phyloP scores from a whole-genome alignment of 2,888 invertebrate genomes.

The Tridacna gigas region DNA sequence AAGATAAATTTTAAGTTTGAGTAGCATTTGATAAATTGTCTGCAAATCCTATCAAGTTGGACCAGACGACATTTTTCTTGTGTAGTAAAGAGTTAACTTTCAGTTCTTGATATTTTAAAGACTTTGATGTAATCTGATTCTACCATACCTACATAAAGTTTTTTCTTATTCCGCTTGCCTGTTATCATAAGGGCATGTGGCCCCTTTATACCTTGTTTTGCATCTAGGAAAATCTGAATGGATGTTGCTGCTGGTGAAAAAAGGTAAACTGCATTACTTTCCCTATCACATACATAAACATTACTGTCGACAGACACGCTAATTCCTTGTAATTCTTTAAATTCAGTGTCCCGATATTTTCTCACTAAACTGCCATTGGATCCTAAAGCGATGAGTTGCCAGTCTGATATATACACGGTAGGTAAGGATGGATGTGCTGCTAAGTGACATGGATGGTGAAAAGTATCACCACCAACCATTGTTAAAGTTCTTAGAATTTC shows the following conservation, averaged over 20 bases:
- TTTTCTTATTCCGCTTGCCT: not conserved
- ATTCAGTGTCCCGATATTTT: constrained; percentile 4
- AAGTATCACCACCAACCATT: constrained; percentile 11
- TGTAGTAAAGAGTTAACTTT: too few species aligned
- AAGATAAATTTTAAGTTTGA: too few species aligned
- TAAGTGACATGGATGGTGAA: constrained; percentile 11
- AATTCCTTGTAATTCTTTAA: constrained; percentile 6
- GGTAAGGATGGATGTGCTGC: constrained; percentile 8
- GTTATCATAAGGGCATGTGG: not conserved
- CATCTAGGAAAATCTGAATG: not conserved
- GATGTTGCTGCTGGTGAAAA: not conserved
- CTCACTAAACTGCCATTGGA: constrained; percentile 15
- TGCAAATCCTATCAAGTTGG: too few species aligned
- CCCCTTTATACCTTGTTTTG: not conserved
- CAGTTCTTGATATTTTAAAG: constrained; percentile 2
- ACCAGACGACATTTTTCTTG: too few species aligned
- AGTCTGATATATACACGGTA: constrained; percentile 4
- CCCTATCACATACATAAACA: constrained; percentile 13
- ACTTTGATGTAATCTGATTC: constrained; percentile 9
- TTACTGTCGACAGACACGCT: not conserved
- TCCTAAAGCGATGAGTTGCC: not conserved
- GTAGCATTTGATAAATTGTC: too few species aligned
- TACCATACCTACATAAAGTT: constrained; percentile 7
- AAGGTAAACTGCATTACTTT: not conserved
- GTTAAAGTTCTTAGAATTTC: constrained; percentile 15